Evolutionary conservation across 2,113 vertebrate genomes (phyloP).

Genomic region (Cavia aperea): DNA sequence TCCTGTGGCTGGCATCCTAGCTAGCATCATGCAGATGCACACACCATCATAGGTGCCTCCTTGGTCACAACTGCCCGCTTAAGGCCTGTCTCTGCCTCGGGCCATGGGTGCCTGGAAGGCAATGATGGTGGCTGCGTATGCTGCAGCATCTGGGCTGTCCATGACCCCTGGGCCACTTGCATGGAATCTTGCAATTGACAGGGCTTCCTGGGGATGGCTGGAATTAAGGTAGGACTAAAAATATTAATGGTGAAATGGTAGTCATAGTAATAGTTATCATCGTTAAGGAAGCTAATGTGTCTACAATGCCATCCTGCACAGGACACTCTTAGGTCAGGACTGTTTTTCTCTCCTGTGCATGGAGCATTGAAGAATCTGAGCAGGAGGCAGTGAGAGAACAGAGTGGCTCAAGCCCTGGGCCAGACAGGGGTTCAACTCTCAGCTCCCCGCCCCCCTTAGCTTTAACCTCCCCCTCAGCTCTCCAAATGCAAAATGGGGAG

Average conservation of each 20-base stretch:
- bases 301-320: accelerated
- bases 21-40: accelerated
- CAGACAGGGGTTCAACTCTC: background rate
- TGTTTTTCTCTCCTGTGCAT: background rate
- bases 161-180: background rate
- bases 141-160: background rate
- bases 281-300: background rate
- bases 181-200: background rate
- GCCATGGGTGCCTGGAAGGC: background rate
- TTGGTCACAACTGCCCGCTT: accelerated
- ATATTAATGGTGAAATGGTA: background rate
- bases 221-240: background rate
- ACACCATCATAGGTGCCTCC: background rate
- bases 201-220: background rate
- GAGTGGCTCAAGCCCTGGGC: background rate
- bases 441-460: background rate
- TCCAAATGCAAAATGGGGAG: background rate
- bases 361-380: background rate
- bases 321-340: background rate
- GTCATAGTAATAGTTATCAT: accelerated
- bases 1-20: background rate
- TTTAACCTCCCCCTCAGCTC: background rate
- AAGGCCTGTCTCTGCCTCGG: background rate
- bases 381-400: background rate
- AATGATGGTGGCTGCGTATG: background rate